These are phyloP conservation scores for Phaedon cochleariae DNA, from an alignment of 2,888 invertebrate species.

Conservation along the genomic window DNA sequence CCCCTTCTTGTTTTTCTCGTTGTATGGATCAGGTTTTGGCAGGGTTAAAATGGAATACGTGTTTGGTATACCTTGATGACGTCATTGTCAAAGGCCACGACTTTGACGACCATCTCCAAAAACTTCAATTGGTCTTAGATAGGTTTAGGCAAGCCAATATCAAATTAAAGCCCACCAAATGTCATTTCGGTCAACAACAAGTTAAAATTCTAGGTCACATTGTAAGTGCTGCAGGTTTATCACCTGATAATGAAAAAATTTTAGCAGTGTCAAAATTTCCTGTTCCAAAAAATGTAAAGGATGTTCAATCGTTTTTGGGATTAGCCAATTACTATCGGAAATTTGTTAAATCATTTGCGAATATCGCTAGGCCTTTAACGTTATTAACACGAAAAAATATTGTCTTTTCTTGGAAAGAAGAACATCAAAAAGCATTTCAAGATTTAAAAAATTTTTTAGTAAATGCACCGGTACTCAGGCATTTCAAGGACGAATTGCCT, in stretches of 20 bases:
- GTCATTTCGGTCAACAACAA: background rate
- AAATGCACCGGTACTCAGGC: no score
- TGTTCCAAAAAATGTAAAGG: background rate
- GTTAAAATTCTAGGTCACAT: background rate
- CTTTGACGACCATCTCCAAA: background rate
- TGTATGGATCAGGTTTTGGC: conserved; percentile 6
- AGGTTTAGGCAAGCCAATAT: background rate
- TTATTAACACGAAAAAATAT: no score
- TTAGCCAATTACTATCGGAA: no score
- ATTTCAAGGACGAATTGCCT: no score
- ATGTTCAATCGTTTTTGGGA: no score
- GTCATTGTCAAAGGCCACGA: background rate
- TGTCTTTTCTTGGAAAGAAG: no score
- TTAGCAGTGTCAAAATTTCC: background rate
- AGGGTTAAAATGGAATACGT: conserved; percentile 1
- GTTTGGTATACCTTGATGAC: background rate
- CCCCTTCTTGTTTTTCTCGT: conserved; percentile 3
- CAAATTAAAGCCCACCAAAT: conserved; percentile 3
- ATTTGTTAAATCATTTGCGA: no score
- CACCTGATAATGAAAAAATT: background rate
- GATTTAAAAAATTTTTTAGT: no score
- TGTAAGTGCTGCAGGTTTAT: background rate
- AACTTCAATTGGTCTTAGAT: background rate
- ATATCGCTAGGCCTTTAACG: no score
- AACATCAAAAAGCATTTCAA: no score